Evolutionary conservation across 2,797 vertebrate genomes (phyloP).

Genomic region (Hoplostethus atlanticus): DNA sequence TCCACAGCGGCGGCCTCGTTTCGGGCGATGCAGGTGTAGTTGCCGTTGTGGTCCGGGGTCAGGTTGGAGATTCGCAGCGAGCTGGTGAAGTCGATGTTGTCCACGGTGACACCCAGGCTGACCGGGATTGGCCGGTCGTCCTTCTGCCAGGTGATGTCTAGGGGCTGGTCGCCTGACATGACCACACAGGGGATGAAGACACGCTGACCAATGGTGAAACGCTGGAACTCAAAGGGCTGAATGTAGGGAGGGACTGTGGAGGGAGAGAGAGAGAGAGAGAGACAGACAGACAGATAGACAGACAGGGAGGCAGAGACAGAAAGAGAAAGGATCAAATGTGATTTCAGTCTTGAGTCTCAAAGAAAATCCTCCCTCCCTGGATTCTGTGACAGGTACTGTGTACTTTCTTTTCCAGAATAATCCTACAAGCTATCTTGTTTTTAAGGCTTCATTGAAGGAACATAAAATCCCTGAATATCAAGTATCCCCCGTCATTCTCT

Average conservation of each 20-base stretch:
- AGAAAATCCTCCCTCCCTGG: constrained; percentile 27
- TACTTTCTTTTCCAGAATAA: constrained; percentile 36
- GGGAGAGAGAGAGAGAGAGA: background rate
- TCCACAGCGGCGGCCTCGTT: constrained; percentile 96
- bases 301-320: background rate
- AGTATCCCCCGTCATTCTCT: constrained; percentile 46
- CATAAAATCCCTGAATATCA: constrained; percentile 52
- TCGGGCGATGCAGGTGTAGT: constrained; percentile 97
- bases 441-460: constrained; percentile 50
- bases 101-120: constrained; percentile 96
- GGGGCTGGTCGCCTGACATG: constrained; percentile 96
- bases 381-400: constrained; percentile 24
- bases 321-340: constrained; percentile 11
- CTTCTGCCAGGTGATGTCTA: constrained; percentile 99
- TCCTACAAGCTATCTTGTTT: constrained; percentile 28
- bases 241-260: constrained; percentile 95
- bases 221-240: constrained; percentile 98
- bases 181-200: constrained; percentile 99
- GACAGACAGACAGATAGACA: background rate
- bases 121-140: constrained; percentile 93
- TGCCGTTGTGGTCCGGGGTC: constrained; percentile 97
- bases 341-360: constrained; percentile 34
- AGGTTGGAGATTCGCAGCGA: constrained; percentile 97
- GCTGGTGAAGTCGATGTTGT: constrained; percentile 99
- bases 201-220: constrained; percentile 97